Percentiles rank a stretch among this genome's conserved stretches.
Evolutionary conservation across 2,888 invertebrate species (phyloP).

Genomic region (Hedya salicella): DNA sequence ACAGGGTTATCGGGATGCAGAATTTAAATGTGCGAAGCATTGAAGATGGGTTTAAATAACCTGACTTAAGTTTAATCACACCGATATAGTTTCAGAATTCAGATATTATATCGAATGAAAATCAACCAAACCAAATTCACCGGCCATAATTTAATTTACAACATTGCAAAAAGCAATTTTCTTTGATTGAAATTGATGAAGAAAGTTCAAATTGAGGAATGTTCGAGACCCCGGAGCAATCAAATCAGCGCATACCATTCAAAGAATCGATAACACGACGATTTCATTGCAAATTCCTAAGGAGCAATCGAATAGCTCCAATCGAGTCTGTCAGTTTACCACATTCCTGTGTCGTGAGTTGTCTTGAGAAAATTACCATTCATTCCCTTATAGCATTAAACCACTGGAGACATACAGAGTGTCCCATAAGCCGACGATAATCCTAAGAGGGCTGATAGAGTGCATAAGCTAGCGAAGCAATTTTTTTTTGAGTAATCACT

Average conservation of each 20-base stretch:
- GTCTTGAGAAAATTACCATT: neutral
- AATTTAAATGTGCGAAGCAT: too few relatives aligned
- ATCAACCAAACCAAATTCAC: slow-evolving; percentile 18
- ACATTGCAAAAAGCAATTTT: slow-evolving; percentile 30
- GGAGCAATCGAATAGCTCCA: slow-evolving; percentile 32
- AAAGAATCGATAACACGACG: slow-evolving; percentile 34
- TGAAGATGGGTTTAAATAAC: too few relatives aligned
- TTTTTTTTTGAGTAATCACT: too few relatives aligned
- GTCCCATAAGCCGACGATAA: too few relatives aligned
- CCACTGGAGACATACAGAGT: too few relatives aligned
- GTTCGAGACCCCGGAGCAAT: slow-evolving; percentile 33
- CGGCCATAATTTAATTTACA: slow-evolving; percentile 25
- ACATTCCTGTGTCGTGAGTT: slow-evolving; percentile 22
- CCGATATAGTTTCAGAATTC: too few relatives aligned
- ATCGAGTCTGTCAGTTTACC: slow-evolving; percentile 18
- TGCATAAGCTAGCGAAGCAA: too few relatives aligned
- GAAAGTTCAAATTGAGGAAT: slow-evolving; percentile 41
- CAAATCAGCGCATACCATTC: slow-evolving; percentile 42
- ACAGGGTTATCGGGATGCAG: too few relatives aligned
- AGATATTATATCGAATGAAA: neutral
- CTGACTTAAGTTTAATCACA: too few relatives aligned
- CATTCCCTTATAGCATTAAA: too few relatives aligned
- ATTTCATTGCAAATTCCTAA: slow-evolving; percentile 33
- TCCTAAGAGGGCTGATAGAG: too few relatives aligned
- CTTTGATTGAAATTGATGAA: slow-evolving; percentile 43